Base-by-base conservation (phyloP, 1,140 invertebrate species). In the Drosophila tani region DNA sequence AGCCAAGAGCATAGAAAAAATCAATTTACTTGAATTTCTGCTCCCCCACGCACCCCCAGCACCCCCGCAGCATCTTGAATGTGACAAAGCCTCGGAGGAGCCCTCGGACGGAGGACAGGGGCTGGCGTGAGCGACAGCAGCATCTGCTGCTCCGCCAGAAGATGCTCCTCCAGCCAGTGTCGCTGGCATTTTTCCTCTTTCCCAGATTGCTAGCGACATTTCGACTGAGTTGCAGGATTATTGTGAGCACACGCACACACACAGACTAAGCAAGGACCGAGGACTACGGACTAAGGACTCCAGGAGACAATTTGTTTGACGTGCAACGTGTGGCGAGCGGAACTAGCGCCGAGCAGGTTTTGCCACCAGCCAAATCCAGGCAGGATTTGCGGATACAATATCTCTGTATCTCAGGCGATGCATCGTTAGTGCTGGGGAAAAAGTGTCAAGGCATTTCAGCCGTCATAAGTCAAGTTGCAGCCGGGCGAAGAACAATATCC, bases 11-110 rank as follows among this genome's bases (percentile, higher is more conserved):
- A 41, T 76, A 45, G 74, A 69, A 82, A 88, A 88, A 90, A 90
- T 90, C 85, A 90, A 90, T 90, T 90, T 85, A 90, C 81, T 88
- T 90, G 85, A 88, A 90, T 90, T 90, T 90, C 82, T 84, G 49
- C 74, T 69, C 19, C 71, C 49, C 46, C 62, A 87, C 83, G 24
- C 79, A 70, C 55, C 59, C 49, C 57, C 81, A 41, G 24, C 79
- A 70, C 55, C 59, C 49, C 59, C 49, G 53, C 81, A 41, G 69
- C 53, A 83, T 66, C 83, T 87, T 83, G 84, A 84, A 71, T 88
- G 85, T 88, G 85, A 88, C 85, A 88, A 90, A 88, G 78, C 78
- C 60, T 74, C 27, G 41, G 15, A 17, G 60, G 17, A 21, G 74
- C 12, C 49, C 49, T 51, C 17, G 49, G 40, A 21, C 38, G 45